A percentile compares a stretch with the other conserved stretches of the same genome.
Evolutionary conservation across 1,140 invertebrate species (phyloP).

Genomic region (Maniola jurtina): DNA sequence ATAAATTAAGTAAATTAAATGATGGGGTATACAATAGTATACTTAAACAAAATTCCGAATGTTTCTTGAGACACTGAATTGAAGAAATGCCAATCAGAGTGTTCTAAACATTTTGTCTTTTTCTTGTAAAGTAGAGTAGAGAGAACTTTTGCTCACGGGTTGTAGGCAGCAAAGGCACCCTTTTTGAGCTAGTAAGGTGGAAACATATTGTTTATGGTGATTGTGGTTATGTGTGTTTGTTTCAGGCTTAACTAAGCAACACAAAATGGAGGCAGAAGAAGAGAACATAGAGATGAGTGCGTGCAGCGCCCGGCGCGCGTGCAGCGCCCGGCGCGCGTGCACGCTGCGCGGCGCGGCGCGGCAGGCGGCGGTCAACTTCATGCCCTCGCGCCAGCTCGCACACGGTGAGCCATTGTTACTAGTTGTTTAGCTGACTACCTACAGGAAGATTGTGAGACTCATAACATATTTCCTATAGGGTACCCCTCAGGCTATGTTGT

Average conservation of each 20-base stretch:
- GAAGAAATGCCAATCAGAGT: too few relatives aligned
- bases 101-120: too few relatives aligned
- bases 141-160: too few relatives aligned
- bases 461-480: too few relatives aligned
- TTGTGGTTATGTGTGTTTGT: not conserved
- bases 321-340: conserved; percentile 46
- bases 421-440: not conserved
- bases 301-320: conserved; percentile 41
- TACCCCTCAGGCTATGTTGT: too few relatives aligned
- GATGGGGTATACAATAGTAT: too few relatives aligned
- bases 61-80: too few relatives aligned
- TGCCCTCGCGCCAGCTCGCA: conserved; percentile 64
- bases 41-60: too few relatives aligned
- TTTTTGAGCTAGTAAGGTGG: too few relatives aligned
- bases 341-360: conserved; percentile 58
- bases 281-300: conserved; percentile 47
- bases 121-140: too few relatives aligned
- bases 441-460: not conserved
- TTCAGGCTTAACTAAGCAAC: not conserved
- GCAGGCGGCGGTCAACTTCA: conserved; percentile 67
- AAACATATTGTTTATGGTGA: not conserved
- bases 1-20: too few relatives aligned
- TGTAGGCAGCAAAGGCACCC: too few relatives aligned
- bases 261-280: conserved; percentile 50
- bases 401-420: conserved; percentile 47